Conservation (phyloP, 2,888 invertebrate genomes). For the Erynnis tages region DNA sequence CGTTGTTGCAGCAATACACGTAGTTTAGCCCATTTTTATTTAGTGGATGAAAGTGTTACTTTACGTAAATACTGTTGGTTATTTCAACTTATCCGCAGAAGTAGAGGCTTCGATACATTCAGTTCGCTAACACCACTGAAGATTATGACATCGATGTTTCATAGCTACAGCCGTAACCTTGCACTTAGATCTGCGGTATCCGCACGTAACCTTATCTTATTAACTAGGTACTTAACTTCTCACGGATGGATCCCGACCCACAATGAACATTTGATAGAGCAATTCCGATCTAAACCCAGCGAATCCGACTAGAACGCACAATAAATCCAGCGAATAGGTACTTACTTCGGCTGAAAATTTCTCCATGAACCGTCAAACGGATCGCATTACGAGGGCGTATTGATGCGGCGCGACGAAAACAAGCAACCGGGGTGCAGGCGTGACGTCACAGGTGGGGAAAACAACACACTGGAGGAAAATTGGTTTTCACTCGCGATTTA, state of each 20-base stretch:
- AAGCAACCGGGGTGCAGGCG: conserved; percentile 3
- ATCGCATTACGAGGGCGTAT: conserved; percentile 45
- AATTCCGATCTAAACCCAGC: conserved; percentile 6
- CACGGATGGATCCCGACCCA: neutral
- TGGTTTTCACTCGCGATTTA: conserved; percentile 49
- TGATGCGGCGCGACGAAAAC: conserved; percentile 38
- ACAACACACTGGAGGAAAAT: conserved; percentile 41
- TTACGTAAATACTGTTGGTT: too few relatives aligned
- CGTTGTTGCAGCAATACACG: too few relatives aligned
- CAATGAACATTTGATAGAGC: conserved; percentile 5
- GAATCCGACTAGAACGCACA: conserved; percentile 18
- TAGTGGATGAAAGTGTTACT: too few relatives aligned
- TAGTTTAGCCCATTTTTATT: too few relatives aligned
- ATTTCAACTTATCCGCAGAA: too few relatives aligned
- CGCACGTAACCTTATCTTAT: neutral
- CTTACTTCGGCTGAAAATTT: conserved; percentile 53
- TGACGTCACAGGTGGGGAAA: conserved; percentile 45
- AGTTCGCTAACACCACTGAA: neutral
- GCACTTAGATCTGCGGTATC: conserved; percentile 1
- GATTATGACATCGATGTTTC: neutral
- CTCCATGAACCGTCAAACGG: conserved; percentile 41
- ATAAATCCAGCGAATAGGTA: conserved; percentile 34
- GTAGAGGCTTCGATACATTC: neutral
- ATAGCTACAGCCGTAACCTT: conserved; percentile 5
- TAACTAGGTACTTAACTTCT: conserved; percentile 4